phyloP scores from a whole-genome alignment of 2,113 vertebrate species.

The Menura novaehollandiae region DNA sequence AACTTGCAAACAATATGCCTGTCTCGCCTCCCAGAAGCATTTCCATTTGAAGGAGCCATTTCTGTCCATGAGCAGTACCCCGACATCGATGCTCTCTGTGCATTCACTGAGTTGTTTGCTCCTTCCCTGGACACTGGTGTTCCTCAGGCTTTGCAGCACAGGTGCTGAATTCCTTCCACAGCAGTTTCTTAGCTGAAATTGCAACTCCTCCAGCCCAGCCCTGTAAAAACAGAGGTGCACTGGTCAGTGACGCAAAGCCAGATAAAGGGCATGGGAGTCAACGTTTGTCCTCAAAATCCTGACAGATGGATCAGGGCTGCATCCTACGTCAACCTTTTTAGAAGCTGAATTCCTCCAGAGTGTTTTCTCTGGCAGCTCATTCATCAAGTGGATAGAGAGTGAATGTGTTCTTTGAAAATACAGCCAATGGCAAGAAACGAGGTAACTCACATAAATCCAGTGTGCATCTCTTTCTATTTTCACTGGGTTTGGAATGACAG shows the following conservation, averaged over 20 bases:
- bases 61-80: fast-evolving
- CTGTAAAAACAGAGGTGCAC: background rate
- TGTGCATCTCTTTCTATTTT: background rate
- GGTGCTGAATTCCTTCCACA: background rate
- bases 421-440: background rate
- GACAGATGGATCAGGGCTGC: background rate
- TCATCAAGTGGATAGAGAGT: background rate
- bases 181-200: background rate
- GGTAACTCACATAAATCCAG: background rate
- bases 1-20: background rate
- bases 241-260: background rate
- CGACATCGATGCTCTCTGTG: background rate
- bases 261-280: background rate
- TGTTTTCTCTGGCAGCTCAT: background rate
- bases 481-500: background rate
- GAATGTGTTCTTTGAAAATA: background rate
- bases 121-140: background rate
- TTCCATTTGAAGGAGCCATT: background rate
- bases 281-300: background rate
- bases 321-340: background rate
- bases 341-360: background rate
- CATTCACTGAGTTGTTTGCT: background rate
- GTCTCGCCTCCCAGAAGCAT: background rate
- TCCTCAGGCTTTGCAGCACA: background rate
- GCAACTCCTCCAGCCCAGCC: background rate